phyloP scores from a whole-genome alignment of 1,140 invertebrate genomes.

The Palaemon carinicauda region DNA sequence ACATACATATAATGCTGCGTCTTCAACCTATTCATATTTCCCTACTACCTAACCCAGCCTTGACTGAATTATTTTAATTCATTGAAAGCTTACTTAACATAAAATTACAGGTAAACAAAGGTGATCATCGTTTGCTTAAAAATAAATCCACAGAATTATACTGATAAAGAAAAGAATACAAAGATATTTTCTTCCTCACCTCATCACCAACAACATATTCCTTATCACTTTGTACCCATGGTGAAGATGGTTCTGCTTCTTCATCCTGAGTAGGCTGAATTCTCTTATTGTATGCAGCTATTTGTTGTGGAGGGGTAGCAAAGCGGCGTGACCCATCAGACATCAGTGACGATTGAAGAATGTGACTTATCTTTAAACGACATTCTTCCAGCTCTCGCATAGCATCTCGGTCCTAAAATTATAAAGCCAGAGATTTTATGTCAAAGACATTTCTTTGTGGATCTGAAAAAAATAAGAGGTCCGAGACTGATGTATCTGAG shows the following conservation, averaged over 20 bases:
- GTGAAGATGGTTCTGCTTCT: constrained; percentile 62
- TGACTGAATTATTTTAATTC: too few species aligned
- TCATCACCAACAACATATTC: constrained; percentile 67
- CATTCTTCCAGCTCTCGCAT: constrained; percentile 84
- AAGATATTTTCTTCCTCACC: constrained; percentile 61
- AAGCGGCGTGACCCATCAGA: constrained; percentile 81
- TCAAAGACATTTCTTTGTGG: too few species aligned
- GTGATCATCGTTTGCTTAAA: too few species aligned
- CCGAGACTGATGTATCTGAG: too few species aligned
- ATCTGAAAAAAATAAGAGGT: too few species aligned
- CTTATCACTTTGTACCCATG: constrained; percentile 56
- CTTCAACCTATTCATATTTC: too few species aligned
- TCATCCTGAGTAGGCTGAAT: constrained; percentile 70
- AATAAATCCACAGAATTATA: background rate
- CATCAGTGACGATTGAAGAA: constrained; percentile 83
- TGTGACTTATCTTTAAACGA: constrained; percentile 80
- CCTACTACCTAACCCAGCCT: too few species aligned
- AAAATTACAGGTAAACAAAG: too few species aligned
- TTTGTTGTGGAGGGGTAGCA: constrained; percentile 85
- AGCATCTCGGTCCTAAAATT: constrained; percentile 70
- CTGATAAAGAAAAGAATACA: background rate
- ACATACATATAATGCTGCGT: too few species aligned
- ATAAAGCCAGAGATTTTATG: background rate
- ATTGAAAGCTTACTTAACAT: too few species aligned
- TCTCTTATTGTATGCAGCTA: constrained; percentile 83